Conservation (phyloP, 2,113 vertebrate genomes). For the Acrocephalus arundinaceus region DNA sequence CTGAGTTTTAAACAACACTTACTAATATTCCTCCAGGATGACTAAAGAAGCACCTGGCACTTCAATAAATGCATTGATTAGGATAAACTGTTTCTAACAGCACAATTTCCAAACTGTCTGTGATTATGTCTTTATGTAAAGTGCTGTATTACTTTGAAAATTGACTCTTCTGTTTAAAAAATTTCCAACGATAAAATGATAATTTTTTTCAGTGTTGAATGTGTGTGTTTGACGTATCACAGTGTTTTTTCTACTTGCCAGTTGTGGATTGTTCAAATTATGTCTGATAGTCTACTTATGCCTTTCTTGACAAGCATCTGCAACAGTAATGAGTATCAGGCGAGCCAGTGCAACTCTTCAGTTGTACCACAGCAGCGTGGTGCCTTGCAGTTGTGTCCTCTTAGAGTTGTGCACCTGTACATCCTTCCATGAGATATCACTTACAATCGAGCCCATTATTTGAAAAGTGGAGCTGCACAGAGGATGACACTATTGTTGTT, state of each 20-base stretch:
- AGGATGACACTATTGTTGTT: background rate
- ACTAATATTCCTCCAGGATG: background rate
- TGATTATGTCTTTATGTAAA: background rate
- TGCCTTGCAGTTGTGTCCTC: background rate
- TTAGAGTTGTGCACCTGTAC: background rate
- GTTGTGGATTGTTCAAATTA: background rate
- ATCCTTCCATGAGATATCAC: background rate
- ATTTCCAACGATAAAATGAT: background rate
- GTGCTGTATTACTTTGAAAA: background rate
- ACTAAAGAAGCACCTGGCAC: constrained; percentile 32
- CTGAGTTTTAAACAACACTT: background rate
- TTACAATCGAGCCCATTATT: background rate
- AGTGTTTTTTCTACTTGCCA: background rate
- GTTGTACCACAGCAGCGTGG: rapidly evolving
- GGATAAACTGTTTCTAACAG: constrained; percentile 1
- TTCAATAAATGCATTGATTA: constrained; percentile 32
- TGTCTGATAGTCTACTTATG: background rate
- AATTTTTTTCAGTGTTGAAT: background rate
- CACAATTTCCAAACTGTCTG: background rate
- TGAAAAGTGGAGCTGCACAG: background rate
- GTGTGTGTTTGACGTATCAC: background rate
- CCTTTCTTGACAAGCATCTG: background rate
- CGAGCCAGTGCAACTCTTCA: background rate
- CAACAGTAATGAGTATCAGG: background rate
- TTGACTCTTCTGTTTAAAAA: background rate